Evolutionary conservation across 92 coral and sea anemone genomes (phyloP).

Genomic region (Ricordea florida): DNA sequence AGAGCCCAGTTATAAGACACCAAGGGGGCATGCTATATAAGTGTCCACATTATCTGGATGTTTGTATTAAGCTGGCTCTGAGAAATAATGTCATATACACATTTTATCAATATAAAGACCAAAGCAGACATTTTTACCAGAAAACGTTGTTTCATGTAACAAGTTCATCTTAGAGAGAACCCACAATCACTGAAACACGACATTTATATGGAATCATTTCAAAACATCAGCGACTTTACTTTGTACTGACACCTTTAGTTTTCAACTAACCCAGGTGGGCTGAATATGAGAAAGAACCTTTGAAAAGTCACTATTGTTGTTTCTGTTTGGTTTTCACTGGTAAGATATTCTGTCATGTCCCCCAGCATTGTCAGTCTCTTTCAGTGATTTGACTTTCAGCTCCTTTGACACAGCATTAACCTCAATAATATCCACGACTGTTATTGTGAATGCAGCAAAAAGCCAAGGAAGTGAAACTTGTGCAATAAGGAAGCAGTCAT

Average conservation of each 20-base stretch:
- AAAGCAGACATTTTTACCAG: neutral
- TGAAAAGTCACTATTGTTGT: constrained; percentile 9
- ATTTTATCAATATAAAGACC: constrained; percentile 11
- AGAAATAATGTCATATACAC: constrained; percentile 11
- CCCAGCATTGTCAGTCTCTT: constrained; percentile 35
- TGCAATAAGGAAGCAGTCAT: too few species aligned
- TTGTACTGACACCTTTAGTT: constrained; percentile 18
- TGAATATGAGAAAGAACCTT: constrained; percentile 21
- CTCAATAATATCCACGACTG: constrained; percentile 6
- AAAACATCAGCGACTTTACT: constrained; percentile 13
- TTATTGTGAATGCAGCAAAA: too few species aligned
- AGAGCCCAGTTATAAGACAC: too few species aligned
- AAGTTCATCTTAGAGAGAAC: neutral
- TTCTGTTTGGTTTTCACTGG: constrained; percentile 29
- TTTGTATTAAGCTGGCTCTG: constrained; percentile 34
- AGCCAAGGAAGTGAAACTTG: too few species aligned
- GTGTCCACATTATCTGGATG: constrained; percentile 31
- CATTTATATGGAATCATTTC: neutral
- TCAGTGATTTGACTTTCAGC: constrained; percentile 23
- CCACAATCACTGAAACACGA: neutral
- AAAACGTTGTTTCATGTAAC: neutral
- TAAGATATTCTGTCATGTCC: constrained; percentile 12
- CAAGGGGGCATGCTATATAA: constrained; percentile 6
- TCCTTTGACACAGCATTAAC: neutral
- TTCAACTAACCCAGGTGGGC: constrained; percentile 7